A percentile compares a stretch with the other conserved stretches of the same genome.
phyloP scores from a whole-genome alignment of 2,113 vertebrate species.

The Lathamus discolor region DNA sequence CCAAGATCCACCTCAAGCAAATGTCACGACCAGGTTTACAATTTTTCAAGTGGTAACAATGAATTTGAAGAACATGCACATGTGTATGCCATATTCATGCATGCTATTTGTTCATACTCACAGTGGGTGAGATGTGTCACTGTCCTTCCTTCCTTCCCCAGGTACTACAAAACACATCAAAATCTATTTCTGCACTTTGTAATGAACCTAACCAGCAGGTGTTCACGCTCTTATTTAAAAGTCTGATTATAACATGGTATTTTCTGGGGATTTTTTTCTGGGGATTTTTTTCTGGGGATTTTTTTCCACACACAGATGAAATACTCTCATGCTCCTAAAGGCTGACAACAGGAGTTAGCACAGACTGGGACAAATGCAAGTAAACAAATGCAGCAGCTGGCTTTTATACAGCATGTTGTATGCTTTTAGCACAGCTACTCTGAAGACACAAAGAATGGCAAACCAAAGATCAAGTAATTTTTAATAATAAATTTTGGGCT shows the following conservation, averaged over 20 bases:
- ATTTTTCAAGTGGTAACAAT: background rate
- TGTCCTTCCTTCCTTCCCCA: background rate
- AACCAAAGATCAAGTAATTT: background rate
- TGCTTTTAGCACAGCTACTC: background rate
- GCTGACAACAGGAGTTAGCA: background rate
- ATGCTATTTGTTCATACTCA: background rate
- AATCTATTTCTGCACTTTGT: background rate
- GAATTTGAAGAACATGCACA: background rate
- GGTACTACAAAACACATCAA: background rate
- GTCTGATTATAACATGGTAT: fast-evolving
- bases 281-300: fast-evolving
- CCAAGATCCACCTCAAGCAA: background rate
- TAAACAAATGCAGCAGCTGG: background rate
- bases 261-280: background rate
- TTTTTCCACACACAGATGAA: background rate
- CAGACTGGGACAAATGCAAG: background rate
- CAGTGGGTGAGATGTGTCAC: background rate
- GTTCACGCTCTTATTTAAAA: background rate
- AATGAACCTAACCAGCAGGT: background rate
- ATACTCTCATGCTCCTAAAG: background rate
- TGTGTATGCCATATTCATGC: background rate
- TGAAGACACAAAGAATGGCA: background rate
- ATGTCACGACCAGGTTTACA: background rate
- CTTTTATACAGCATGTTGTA: fast-evolving
- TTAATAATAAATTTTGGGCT: background rate